Base-by-base conservation (phyloP, 2,797 vertebrate species). In the Eospalax fontanierii region DNA sequence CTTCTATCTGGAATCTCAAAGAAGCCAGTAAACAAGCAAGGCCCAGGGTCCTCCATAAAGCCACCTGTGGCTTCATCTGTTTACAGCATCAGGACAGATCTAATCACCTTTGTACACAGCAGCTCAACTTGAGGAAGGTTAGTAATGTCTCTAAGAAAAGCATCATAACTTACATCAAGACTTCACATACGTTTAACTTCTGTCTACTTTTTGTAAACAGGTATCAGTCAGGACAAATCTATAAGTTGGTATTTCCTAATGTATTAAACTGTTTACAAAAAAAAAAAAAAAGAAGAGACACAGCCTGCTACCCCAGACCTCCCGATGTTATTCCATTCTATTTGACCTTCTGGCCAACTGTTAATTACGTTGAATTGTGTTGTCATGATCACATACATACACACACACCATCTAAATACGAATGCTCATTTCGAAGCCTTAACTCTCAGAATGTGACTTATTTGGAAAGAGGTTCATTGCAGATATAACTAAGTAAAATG, bases 1-100 rank as follows among this genome's bases (percentile, higher is more conserved):
- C 73, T 66, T 89, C 89, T 87, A 70, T 89, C 91, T 96, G 84
- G 71, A 71, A 93, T 95, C 91, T 89, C 89, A 90, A 57, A 92
- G 86, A 65, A 87, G 83, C 57, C 75, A 87, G 89, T 46, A 85
- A 95, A 95, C 89, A 90, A 93, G 74, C 10, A 24, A 87, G 76
- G 80, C 66, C 78, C 74, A 24, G 73, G 54, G 18, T 6, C 0
- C 61, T 18, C 43, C 22, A 70, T 54, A 90, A 74, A 71, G 90
- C 73, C 61, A 40, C 26, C 63, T 6, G 18, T 9, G n/a, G 84
- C 85, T 71, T 54, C 65, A n/a, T 33, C 81, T 82, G 65, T 22
- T 50, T 40, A 80, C 19, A 2, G 54, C 10, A 61, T 15, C 38
- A 73, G 81, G 57, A 63, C 43, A 43, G 28, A 63, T 18, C 89